Base-by-base conservation (phyloP, 2,797 vertebrate genomes). In the Anguilla megastoma region DNA sequence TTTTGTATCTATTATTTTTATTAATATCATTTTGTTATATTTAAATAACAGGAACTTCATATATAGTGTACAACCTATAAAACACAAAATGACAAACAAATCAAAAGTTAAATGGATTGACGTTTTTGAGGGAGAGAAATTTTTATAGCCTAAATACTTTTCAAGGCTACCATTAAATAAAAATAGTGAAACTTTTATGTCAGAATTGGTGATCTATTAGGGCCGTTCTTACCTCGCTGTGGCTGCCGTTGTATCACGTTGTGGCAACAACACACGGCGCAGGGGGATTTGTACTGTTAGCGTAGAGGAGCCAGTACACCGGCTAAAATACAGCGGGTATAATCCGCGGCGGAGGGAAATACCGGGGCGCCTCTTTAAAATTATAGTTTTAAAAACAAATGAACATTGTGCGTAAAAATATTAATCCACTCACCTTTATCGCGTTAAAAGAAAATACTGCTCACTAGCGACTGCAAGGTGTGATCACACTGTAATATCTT, bases 171-270 rank as follows among this genome's bases (percentile, higher is more conserved):
- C 1, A 48, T 48, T 24, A 24, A 80, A 80, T 21, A n/a, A 82
- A 82, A 41, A 36, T 41, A 16, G 41, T 48, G 45, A 18, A 1
- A 48, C 7, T 24, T 9, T 24, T n/a, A 80, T 41, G 16, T 45
- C 27, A 74, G 30, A 30, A 74, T 74, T 0, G 30, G 45, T 79
- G 33, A 79, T 16, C 30, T 74, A 24, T 7, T 10, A 7, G n/a
- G 45, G 9, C 18, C 10, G 18, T 48, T 21, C 41, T 89, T 92
- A 92, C 92, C 92, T 93, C 89, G 88, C 90, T 83, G 91, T 90
- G 92, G 90, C 30, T 87, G 88, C 86, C 66, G 79, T 71, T 45
- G 54, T 41, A 79, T 58, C 76, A 88, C 82, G 88, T 84, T 56
- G 87, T 82, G 60, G 30, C 54, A 2, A 30, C 60, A 3, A 14